Conservation (phyloP, 2,888 invertebrate species). For the Catocala nupta region DNA sequence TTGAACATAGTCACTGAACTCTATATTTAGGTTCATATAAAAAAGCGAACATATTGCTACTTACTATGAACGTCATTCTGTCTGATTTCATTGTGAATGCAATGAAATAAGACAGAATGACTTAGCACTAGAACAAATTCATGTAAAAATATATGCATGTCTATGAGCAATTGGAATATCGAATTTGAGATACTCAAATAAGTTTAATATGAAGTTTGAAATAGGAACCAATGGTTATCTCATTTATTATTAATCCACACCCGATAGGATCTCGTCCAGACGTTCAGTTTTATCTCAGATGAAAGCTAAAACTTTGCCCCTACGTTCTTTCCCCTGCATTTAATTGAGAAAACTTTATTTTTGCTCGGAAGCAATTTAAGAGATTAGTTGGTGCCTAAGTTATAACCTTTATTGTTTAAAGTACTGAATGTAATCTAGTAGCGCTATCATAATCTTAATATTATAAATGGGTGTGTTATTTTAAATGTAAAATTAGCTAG, state of each 20-base stretch:
- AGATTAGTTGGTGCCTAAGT: constrained; percentile 60
- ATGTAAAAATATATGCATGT: constrained; percentile 8
- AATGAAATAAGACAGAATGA: too few species aligned
- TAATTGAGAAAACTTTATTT: constrained; percentile 79
- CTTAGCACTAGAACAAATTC: too few species aligned
- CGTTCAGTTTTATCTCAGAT: constrained; percentile 77
- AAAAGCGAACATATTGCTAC: too few species aligned
- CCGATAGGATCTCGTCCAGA: constrained; percentile 72
- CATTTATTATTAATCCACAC: constrained; percentile 76
- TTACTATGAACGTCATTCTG: too few species aligned
- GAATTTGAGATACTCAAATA: constrained; percentile 24
- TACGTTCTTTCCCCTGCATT: constrained; percentile 73
- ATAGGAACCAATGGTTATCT: constrained; percentile 50
- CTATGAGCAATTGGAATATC: constrained; percentile 29
- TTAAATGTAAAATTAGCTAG: too few species aligned
- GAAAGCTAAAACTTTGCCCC: constrained; percentile 75
- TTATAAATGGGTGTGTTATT: background rate
- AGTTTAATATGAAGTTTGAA: constrained; percentile 35
- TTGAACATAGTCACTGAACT: too few species aligned
- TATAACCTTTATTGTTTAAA: constrained; percentile 34
- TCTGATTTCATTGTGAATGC: too few species aligned
- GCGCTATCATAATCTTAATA: background rate
- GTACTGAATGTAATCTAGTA: constrained; percentile 8
- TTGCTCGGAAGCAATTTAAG: constrained; percentile 65
- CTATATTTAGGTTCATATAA: too few species aligned